A percentile compares a stretch with the other conserved stretches of the same genome.
Conservation (phyloP, 2,797 vertebrate genomes). For the Amblyraja radiata region DNA sequence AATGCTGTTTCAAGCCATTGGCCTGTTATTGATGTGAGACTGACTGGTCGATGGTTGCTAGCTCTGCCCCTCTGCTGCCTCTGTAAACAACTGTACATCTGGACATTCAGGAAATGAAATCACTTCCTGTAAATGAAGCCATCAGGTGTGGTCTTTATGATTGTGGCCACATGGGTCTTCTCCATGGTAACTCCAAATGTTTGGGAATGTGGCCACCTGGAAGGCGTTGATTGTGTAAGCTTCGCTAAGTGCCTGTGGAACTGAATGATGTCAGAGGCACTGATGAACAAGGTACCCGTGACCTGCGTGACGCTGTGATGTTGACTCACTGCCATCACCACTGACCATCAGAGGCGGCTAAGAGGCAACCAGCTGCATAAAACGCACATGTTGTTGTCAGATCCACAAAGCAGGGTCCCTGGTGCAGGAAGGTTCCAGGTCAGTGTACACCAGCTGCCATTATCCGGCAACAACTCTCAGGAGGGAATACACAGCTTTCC, state of each 20-base stretch:
- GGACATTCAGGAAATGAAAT: background rate
- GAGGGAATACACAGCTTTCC: background rate
- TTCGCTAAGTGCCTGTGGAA: background rate
- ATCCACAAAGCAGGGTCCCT: background rate
- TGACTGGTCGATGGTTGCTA: too few relatives aligned
- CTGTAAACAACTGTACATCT: background rate
- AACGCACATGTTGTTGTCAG: background rate
- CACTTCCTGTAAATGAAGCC: background rate
- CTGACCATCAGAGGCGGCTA: background rate
- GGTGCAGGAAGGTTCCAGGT: background rate
- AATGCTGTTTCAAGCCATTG: too few relatives aligned
- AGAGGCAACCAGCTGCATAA: background rate
- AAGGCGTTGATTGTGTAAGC: background rate
- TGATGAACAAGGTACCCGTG: background rate
- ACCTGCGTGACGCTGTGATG: background rate
- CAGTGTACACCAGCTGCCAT: background rate
- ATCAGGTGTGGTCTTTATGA: background rate
- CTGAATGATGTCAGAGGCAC: background rate
- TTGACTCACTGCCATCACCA: too few relatives aligned
- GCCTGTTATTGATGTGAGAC: too few relatives aligned
- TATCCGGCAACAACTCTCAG: background rate
- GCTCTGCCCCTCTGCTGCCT: too few relatives aligned
- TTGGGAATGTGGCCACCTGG: background rate
- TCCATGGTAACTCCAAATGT: background rate
- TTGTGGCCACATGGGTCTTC: background rate